Conservation (phyloP, 2,797 vertebrate species). For the Rallus crepitans region DNA sequence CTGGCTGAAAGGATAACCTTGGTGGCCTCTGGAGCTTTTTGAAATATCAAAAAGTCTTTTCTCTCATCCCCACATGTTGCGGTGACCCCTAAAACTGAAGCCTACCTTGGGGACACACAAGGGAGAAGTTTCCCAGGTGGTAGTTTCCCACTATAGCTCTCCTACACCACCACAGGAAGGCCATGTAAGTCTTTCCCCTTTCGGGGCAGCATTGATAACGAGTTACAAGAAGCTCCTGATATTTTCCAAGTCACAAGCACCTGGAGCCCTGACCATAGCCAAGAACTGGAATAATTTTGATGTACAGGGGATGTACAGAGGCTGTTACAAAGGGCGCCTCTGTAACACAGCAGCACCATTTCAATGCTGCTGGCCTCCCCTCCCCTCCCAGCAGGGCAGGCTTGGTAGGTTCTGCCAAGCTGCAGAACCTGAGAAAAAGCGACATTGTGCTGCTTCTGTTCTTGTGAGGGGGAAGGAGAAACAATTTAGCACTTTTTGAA, state of each 20-base stretch:
- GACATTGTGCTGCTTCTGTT: constrained; percentile 6
- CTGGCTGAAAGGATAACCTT: background rate
- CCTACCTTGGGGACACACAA: accelerated
- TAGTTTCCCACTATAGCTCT: background rate
- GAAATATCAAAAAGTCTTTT: background rate
- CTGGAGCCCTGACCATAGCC: background rate
- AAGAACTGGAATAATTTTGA: background rate
- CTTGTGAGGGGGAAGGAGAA: background rate
- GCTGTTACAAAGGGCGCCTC: background rate
- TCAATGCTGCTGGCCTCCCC: background rate
- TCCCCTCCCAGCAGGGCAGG: background rate
- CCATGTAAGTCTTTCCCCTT: accelerated
- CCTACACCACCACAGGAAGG: background rate
- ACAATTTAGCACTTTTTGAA: constrained; percentile 11
- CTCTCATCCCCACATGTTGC: background rate
- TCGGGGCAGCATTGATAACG: accelerated
- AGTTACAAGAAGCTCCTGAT: background rate
- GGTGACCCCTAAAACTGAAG: background rate
- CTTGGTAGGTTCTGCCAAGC: background rate
- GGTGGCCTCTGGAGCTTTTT: background rate
- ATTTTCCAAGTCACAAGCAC: background rate
- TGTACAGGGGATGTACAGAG: background rate
- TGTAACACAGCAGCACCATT: background rate
- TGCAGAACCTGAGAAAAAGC: constrained; percentile 24
- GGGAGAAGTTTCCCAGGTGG: background rate